Base-by-base conservation (phyloP, 1,140 invertebrate species). In the Adoxophyes honmai region DNA sequence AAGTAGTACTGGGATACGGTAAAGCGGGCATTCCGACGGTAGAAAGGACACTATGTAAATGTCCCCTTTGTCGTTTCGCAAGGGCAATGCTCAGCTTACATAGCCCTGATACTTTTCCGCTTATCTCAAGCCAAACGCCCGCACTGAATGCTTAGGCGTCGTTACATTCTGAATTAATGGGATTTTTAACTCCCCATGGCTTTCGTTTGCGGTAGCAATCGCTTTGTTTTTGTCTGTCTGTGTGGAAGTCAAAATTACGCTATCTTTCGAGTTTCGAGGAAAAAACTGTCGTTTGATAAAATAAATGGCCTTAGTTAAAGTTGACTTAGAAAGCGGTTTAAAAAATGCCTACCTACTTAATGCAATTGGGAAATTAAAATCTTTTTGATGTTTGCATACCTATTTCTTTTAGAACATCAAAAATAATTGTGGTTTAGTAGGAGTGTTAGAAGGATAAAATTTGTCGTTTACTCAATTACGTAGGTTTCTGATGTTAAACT, bases 11-110 rank as follows among this genome's bases (percentile, higher is more conserved):
- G 42, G 21, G 42, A 21, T 33, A 48, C 28, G 42, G 18, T 28
- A 48, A 48, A 48, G 42, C 18, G 42, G 16, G 9, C 42, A 48
- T 48, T 21, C 21, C 42, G n/a, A 13, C 10, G 10, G 42, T 11
- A 48, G 21, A 28, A 48, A 33, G 42, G 21, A 48, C n/a, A 48
- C 42, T 48, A 48, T 48, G 42, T 48, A 48, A 48, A 48, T 48
- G 42, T 48, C 28, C 21, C 28, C 16, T 48, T 48, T 48, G 42
- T 48, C 42, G 42, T 48, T 16, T 48, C 21, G 42, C 28, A 16
- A 18, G 42, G 18, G 21, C 42, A 48, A 4, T 11, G 42, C 42
- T 48, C 11, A 48, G 16, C 11, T 21, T 48, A 48, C 42, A 48
- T 48, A 48, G 42, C 42, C 18, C 18, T 48, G 42, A 48, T 48